Conservation (phyloP, 1,140 invertebrate species). For the Pemphigus obesinymphae region DNA sequence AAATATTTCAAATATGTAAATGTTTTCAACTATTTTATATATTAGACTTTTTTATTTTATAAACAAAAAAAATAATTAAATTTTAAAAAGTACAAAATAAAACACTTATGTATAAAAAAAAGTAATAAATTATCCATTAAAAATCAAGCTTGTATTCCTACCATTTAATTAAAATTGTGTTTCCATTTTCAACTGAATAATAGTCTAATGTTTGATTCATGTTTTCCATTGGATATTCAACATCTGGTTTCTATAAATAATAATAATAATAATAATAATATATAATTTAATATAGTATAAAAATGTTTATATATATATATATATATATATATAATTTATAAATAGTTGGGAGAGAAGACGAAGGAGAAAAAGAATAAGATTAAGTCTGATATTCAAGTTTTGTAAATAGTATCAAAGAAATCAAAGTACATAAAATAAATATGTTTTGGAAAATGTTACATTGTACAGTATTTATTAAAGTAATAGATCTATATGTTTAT, state of each 20-base stretch:
- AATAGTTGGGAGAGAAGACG: neutral
- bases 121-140: neutral
- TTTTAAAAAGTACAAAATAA: neutral
- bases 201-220: slow-evolving; percentile 27
- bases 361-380: too few relatives aligned
- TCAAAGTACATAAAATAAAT: too few relatives aligned
- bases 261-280: neutral
- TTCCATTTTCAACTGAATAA: slow-evolving; percentile 37
- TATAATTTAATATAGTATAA: too few relatives aligned
- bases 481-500: too few relatives aligned
- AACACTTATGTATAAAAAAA: neutral
- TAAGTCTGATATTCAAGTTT: too few relatives aligned
- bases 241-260: slow-evolving; percentile 15
- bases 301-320: too few relatives aligned
- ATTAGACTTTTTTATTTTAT: neutral
- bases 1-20: neutral
- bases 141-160: neutral
- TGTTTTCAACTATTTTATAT: neutral
- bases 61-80: neutral
- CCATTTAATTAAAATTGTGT: slow-evolving; percentile 15
- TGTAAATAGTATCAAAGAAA: too few relatives aligned
- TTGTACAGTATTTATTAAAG: too few relatives aligned
- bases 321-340: too few relatives aligned
- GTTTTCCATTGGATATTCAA: slow-evolving; percentile 23
- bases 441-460: too few relatives aligned